Base-by-base conservation (phyloP, 2,888 invertebrate species). In the Plebejus argus region DNA sequence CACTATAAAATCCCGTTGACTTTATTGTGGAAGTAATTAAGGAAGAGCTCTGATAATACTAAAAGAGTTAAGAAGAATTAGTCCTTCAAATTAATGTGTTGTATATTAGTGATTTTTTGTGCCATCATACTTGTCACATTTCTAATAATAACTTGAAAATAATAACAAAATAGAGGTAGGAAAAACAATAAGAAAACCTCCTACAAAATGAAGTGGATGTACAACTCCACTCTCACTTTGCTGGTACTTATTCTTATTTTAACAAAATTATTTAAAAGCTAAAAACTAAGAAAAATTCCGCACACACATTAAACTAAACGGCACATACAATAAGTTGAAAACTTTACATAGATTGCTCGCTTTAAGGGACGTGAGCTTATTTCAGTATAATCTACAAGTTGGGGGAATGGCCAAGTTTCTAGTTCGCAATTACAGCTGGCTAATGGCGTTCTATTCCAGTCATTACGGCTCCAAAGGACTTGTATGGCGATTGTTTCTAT, bases 21-120 rank as follows among this genome's bases (percentile, higher is more conserved):
- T 81, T 80, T 80, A 81, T 81, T 80, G 81, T 81, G 79, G 79
- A 81, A 80, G 77, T 81, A 81, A 81, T 81, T 81, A 80, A 81
- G 78, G 74, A 78, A 77, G 79, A 80, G 80, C 78, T 78, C 77
- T 78, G 80, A 81, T 79, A 80, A 80, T 78, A 78, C 78, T 77
- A 76, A 79, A 79, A 80, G 58, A 76, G 76, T 76, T 33, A 70
- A 77, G 76, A 77, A 70, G 39, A 78, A 71, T 70, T 75, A 20
- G 20, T 56, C 56, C 77, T 77, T 39, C 35, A 56, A 71, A 77
- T 71, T 5, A 70, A 70, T 70, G 45, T 49, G 23, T 74, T 53
- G 28, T 28, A 53, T 74, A 15, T 18, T 15, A 53, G 45, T 72
- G 20, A 12, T 49, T 74, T 72, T 45, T 53, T 28, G 66, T 28